Conservation (phyloP, 1,140 invertebrate species). For the Lepidurus packardi region DNA sequence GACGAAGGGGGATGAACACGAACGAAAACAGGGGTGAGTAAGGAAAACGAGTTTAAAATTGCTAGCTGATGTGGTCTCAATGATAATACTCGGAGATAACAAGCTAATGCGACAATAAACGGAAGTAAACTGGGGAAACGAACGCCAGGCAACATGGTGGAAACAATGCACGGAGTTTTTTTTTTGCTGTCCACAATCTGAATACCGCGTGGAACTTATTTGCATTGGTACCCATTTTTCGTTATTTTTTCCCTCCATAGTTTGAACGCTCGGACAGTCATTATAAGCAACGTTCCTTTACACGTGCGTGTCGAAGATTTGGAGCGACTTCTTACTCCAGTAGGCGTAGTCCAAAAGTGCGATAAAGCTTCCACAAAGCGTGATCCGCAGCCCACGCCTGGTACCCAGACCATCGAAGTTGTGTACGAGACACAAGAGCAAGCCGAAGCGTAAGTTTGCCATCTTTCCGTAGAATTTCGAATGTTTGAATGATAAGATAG, state of each 20-base stretch:
- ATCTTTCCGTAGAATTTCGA: background rate
- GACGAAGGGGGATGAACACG: too few species aligned
- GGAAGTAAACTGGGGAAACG: too few species aligned
- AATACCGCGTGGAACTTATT: background rate
- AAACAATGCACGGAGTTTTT: too few species aligned
- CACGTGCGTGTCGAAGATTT: constrained; percentile 76
- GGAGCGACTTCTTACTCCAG: constrained; percentile 68
- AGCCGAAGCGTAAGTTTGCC: constrained; percentile 33
- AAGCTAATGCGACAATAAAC: too few species aligned
- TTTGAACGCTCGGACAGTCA: constrained; percentile 66
- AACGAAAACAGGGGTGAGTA: too few species aligned
- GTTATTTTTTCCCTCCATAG: constrained; percentile 52
- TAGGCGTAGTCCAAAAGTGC: constrained; percentile 73
- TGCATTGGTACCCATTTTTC: constrained; percentile 1
- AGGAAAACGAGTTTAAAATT: too few species aligned
- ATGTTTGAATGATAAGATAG: background rate
- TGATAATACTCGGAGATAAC: too few species aligned
- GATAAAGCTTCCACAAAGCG: constrained; percentile 54
- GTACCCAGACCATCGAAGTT: constrained; percentile 33
- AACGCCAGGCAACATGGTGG: too few species aligned
- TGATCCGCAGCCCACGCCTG: constrained; percentile 22
- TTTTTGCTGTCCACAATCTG: too few species aligned
- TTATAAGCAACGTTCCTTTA: constrained; percentile 76
- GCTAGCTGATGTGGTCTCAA: too few species aligned
- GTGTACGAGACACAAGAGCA: constrained; percentile 34